Evolutionary conservation across 2,888 invertebrate species (phyloP).

Genomic region (Drosophila testacea): DNA sequence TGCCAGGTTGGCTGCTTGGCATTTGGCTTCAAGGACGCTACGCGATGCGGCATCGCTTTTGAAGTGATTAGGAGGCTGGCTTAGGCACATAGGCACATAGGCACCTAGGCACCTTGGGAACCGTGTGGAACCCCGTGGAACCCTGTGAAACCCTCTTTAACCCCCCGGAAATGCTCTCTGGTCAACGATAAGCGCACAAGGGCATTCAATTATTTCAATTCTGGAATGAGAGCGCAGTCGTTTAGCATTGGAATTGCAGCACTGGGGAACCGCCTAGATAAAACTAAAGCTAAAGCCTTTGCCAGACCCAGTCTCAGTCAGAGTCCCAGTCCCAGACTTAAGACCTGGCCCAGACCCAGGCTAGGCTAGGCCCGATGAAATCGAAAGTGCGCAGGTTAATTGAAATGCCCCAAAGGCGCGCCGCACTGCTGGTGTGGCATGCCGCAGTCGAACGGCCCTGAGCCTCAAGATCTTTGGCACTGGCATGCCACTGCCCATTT

Average conservation of each 20-base stretch:
- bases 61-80: conserved; percentile 61
- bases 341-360: conserved; percentile 9
- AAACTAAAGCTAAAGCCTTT: conserved; percentile 22
- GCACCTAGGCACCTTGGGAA: conserved; percentile 2
- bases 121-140: background rate
- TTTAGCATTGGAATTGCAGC: conserved; percentile 59
- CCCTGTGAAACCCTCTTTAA: background rate
- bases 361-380: conserved; percentile 60
- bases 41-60: conserved; percentile 57
- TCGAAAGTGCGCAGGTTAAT: conserved; percentile 79
- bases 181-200: conserved; percentile 50
- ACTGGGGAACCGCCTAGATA: conserved; percentile 52
- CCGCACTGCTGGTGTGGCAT: conserved; percentile 39
- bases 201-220: conserved; percentile 74
- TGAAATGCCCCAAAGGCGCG: conserved; percentile 76
- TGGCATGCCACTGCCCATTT: conserved; percentile 51
- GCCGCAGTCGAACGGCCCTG: conserved; percentile 47
- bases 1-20: background rate
- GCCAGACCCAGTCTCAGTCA: conserved; percentile 7
- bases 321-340: conserved; percentile 15
- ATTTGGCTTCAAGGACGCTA: conserved; percentile 63
- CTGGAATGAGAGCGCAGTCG: conserved; percentile 64
- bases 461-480: conserved; percentile 54
- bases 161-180: conserved; percentile 18
- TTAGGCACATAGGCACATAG: conserved; percentile 10